Evolutionary conservation across 2,113 vertebrate species (phyloP).

Genomic region (Ophiodon elongatus): DNA sequence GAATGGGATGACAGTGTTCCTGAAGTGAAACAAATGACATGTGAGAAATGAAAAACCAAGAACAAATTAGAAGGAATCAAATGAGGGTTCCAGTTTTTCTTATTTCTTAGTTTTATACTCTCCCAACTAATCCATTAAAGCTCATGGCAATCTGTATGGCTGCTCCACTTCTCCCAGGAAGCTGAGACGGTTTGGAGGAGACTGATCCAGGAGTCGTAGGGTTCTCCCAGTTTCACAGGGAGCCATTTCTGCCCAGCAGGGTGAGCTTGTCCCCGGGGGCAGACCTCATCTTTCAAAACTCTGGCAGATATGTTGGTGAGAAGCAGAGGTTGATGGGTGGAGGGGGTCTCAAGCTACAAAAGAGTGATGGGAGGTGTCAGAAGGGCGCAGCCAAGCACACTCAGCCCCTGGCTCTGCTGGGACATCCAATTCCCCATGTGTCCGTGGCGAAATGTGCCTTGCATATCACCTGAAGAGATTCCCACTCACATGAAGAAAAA

Average conservation of each 20-base stretch:
- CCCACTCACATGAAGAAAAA: too few relatives aligned
- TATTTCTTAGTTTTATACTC: slow-evolving; percentile 1
- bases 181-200: slow-evolving; percentile 1
- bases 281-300: slow-evolving; percentile 49
- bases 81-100: background rate
- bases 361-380: slow-evolving; percentile 73
- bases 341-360: slow-evolving; percentile 48
- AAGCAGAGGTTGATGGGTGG: slow-evolving; percentile 46
- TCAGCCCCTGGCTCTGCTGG: slow-evolving; percentile 54
- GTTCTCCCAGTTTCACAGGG: background rate
- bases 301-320: slow-evolving; percentile 20
- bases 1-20: background rate
- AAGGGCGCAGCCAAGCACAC: slow-evolving; percentile 62
- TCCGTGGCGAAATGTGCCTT: slow-evolving; percentile 54
- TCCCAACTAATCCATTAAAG: background rate
- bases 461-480: slow-evolving; percentile 47
- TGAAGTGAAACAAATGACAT: background rate
- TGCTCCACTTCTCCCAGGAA: background rate
- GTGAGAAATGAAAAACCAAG: slow-evolving; percentile 2
- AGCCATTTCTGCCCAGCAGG: slow-evolving; percentile 33
- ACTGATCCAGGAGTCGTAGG: slow-evolving; percentile 1
- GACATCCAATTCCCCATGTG: slow-evolving; percentile 59
- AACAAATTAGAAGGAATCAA: slow-evolving; percentile 19
- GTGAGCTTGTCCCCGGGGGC: slow-evolving; percentile 45
- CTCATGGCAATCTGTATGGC: background rate